Percentiles rank a stretch among this genome's conserved stretches.
Conservation (phyloP, 1,140 invertebrate genomes). For the Protaetia brevitarsis region DNA sequence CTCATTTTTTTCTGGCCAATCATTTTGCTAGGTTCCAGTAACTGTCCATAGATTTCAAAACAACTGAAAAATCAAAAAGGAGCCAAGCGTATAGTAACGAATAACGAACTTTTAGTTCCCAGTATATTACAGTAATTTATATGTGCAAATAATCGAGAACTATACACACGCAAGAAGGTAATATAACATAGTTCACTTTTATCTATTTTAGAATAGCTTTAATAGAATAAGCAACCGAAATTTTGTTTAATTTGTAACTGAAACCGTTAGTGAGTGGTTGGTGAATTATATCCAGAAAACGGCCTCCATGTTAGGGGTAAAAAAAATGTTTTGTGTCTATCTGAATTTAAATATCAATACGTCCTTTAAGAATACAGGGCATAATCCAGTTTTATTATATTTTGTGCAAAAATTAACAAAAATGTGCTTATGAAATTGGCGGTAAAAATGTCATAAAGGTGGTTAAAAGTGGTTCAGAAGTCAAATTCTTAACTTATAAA, state of each 20-base stretch:
- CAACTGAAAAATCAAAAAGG: slow-evolving; percentile 39
- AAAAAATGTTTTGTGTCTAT: background rate
- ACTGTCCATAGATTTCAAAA: slow-evolving; percentile 38
- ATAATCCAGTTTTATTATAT: background rate
- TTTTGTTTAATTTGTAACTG: background rate
- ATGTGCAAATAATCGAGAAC: background rate
- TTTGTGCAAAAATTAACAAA: background rate
- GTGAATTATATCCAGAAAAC: background rate
- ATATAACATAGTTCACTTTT: background rate
- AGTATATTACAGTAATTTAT: background rate
- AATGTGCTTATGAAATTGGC: background rate
- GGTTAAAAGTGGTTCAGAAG: background rate
- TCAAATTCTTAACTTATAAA: background rate
- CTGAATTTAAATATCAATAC: background rate
- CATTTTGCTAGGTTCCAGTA: slow-evolving; percentile 20
- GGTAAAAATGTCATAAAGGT: background rate
- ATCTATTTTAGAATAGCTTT: background rate
- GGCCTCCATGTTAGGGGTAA: slow-evolving; percentile 14
- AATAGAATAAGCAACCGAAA: background rate
- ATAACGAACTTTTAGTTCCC: slow-evolving; percentile 37
- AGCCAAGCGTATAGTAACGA: slow-evolving; percentile 34
- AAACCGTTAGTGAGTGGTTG: background rate
- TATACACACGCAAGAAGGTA: slow-evolving; percentile 12
- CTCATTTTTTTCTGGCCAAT: slow-evolving; percentile 30
- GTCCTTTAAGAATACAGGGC: background rate